Percentiles rank a stretch among this genome's conserved stretches.
phyloP scores from a whole-genome alignment of 2,797 vertebrate genomes.

The Ambastaia sidthimunki region DNA sequence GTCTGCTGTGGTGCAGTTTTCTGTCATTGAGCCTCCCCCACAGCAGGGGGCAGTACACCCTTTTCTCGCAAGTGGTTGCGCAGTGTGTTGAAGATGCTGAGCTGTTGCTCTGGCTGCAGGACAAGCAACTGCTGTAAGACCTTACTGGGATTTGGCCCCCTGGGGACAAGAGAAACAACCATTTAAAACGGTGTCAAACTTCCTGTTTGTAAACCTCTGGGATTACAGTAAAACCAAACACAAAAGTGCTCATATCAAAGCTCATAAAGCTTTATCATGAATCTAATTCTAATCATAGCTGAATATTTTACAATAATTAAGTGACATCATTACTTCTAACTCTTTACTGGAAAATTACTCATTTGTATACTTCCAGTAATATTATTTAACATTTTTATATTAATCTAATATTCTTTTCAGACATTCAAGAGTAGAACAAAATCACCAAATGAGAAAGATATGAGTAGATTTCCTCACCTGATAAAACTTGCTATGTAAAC shows the following conservation, averaged over 20 bases:
- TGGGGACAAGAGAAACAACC: conserved; percentile 59
- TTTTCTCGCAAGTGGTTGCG: conserved; percentile 86
- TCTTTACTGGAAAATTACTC: background rate
- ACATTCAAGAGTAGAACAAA: background rate
- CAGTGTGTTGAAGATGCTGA: conserved; percentile 89
- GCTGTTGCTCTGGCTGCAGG: conserved; percentile 92
- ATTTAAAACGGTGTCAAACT: background rate
- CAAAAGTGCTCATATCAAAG: background rate
- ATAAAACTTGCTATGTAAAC: conserved; percentile 97
- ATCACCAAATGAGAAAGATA: background rate
- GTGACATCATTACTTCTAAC: background rate
- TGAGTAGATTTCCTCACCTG: conserved; percentile 76
- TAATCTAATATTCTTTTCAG: background rate
- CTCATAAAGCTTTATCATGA: too few species aligned
- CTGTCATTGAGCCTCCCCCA: conserved; percentile 70
- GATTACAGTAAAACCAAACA: background rate
- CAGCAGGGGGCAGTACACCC: conserved; percentile 82
- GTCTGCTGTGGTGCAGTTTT: conserved; percentile 5
- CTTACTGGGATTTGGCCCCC: conserved; percentile 96
- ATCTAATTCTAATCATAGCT: too few species aligned
- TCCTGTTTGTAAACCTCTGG: background rate
- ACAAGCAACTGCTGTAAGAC: conserved; percentile 92
- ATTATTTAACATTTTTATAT: too few species aligned
- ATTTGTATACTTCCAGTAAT: too few species aligned
- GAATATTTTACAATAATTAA: background rate